Percentiles rank a stretch among this genome's conserved stretches.
Evolutionary conservation across 35 echinoderm and acorn worm species (phyloP).

Genomic region (Lytechinus pictus): DNA sequence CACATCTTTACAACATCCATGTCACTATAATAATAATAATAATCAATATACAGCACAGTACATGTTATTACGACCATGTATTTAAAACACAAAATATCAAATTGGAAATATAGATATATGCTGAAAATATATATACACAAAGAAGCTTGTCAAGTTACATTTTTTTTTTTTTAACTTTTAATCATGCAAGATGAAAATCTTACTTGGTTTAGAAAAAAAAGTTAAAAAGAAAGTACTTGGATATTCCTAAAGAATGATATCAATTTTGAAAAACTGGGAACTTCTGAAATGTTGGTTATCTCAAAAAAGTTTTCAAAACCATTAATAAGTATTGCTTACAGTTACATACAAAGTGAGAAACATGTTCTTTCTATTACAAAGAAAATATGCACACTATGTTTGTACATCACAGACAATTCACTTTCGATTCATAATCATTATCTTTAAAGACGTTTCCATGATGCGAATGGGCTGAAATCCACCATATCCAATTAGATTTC

Average conservation of each 20-base stretch:
- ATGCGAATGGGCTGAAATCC: no score
- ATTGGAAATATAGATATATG: not conserved
- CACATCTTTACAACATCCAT: constrained; percentile 22
- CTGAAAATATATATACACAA: constrained; percentile 8
- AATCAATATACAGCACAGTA: not conserved
- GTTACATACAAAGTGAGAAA: not conserved
- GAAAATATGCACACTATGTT: no score
- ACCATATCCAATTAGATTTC: no score
- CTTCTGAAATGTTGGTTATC: not conserved
- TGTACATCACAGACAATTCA: no score
- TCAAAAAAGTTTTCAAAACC: not conserved
- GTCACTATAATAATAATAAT: not conserved
- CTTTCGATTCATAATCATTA: no score
- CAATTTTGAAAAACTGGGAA: not conserved
- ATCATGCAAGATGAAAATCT: not conserved
- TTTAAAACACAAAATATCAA: not conserved
- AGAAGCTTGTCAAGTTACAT: not conserved
- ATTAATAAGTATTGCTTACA: not conserved
- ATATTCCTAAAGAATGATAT: not conserved
- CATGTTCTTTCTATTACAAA: not conserved
- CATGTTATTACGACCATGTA: not conserved
- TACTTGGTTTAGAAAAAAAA: not conserved
- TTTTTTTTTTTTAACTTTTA: not conserved
- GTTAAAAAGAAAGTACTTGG: not conserved
- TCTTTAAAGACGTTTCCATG: no score